Evolutionary conservation across 2,113 vertebrate species (phyloP).

Genomic region (Cyprinus carpio): DNA sequence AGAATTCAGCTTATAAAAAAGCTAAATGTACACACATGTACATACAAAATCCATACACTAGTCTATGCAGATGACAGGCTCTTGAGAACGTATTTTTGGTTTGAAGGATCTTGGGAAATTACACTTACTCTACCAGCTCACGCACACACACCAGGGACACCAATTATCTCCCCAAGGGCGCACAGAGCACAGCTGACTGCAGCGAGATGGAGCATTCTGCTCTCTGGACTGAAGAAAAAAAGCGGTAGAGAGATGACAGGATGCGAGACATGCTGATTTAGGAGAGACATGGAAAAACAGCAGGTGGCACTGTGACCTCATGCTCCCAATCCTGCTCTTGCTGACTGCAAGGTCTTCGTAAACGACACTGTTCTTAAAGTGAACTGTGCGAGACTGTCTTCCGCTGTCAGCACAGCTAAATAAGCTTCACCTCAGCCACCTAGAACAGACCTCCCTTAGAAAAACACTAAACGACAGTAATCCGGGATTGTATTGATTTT

Average conservation of each 20-base stretch:
- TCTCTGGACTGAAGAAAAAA: conserved; percentile 18
- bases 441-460: not conserved
- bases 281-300: conserved; percentile 32
- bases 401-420: conserved; percentile 52
- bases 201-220: conserved; percentile 27
- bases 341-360: conserved; percentile 9
- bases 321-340: conserved; percentile 8
- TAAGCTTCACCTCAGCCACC: not conserved
- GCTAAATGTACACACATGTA: not conserved
- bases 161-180: conserved; percentile 51
- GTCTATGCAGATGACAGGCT: not conserved
- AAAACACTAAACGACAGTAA: not conserved
- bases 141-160: conserved; percentile 43
- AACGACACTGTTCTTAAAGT: conserved; percentile 1
- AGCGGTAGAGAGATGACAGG: conserved; percentile 23
- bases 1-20: not conserved
- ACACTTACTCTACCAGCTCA: conserved; percentile 46
- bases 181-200: conserved; percentile 37
- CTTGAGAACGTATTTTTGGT: conserved; percentile 42
- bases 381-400: conserved; percentile 1
- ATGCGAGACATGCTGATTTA: conserved; percentile 12
- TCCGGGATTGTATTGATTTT: not conserved
- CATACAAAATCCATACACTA: not conserved
- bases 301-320: conserved; percentile 34
- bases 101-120: conserved; percentile 41